These are phyloP conservation scores for Anthopleura xanthogrammica DNA, from an alignment of 92 coral and sea anemone species.

Conservation along the genomic window DNA sequence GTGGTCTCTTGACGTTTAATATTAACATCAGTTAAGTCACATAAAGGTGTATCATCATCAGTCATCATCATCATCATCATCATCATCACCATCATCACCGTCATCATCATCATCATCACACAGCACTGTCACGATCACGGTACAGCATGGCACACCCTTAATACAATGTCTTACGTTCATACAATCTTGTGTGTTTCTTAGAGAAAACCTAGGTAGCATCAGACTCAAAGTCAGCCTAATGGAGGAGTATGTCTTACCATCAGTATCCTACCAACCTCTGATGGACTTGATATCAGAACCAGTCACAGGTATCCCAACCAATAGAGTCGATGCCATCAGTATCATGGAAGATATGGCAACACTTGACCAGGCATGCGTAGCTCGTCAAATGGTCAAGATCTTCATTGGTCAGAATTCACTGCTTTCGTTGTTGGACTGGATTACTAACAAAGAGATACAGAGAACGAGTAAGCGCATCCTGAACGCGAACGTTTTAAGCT, in stretches of 20 bases:
- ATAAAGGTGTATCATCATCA: too few species aligned
- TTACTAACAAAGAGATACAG: conserved; percentile 73
- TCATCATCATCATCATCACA: too few species aligned
- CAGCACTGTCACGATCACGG: too few species aligned
- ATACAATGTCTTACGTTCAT: too few species aligned
- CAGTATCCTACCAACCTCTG: conserved; percentile 65
- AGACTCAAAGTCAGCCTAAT: conserved; percentile 78
- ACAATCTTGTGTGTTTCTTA: not conserved
- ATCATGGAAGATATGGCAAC: conserved; percentile 72
- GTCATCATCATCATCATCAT: too few species aligned
- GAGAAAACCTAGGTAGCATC: conserved; percentile 88
- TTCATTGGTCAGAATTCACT: conserved; percentile 75
- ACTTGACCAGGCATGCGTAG: conserved; percentile 78
- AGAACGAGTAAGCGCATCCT: conserved; percentile 55
- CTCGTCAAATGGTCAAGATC: conserved; percentile 82
- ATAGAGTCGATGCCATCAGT: conserved; percentile 61
- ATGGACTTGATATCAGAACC: conserved; percentile 69
- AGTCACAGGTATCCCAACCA: conserved; percentile 41
- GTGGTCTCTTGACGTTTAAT: too few species aligned
- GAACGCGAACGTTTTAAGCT: not conserved
- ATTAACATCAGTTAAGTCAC: too few species aligned
- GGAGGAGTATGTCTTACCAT: conserved; percentile 84
- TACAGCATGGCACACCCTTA: too few species aligned
- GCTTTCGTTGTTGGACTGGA: conserved; percentile 69
- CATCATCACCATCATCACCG: too few species aligned